These are phyloP conservation scores for Sphenopsis melanotis DNA, from an alignment of 2,797 vertebrate genomes.

Conservation along the genomic window DNA sequence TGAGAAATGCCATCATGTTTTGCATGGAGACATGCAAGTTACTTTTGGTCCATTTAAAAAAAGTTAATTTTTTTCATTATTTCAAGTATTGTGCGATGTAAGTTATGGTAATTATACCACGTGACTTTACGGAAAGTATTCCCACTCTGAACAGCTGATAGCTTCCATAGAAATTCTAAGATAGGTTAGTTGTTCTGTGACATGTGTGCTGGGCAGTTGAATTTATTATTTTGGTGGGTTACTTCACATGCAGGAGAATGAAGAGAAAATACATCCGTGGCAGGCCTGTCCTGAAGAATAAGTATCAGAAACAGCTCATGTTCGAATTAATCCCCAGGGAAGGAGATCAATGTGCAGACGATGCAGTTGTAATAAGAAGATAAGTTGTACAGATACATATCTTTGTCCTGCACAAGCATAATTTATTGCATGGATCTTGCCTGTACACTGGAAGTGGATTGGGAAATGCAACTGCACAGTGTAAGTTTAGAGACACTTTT, in stretches of 20 bases:
- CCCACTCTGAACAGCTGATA: not conserved
- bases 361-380: not conserved
- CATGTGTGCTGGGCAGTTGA: rapidly evolving
- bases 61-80: rapidly evolving
- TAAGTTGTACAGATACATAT: slow-evolving; percentile 10
- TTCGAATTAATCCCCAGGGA: slow-evolving; percentile 3
- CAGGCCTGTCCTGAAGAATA: slow-evolving; percentile 3
- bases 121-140: not conserved
- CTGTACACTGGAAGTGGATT: not conserved
- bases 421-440: not conserved
- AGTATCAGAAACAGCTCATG: not conserved
- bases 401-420: not conserved
- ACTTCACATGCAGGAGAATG: not conserved
- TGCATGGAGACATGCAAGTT: not conserved
- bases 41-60: not conserved
- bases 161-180: not conserved
- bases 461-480: not conserved
- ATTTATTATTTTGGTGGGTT: not conserved
- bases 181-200: not conserved
- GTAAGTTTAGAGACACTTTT: not conserved
- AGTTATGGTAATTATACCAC: not conserved
- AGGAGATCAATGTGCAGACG: slow-evolving; percentile 17
- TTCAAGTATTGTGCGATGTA: not conserved
- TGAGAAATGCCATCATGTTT: not conserved
- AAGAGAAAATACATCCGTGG: not conserved